phyloP scores from a whole-genome alignment of 1,140 invertebrate genomes.

The Calliphora vicina region DNA sequence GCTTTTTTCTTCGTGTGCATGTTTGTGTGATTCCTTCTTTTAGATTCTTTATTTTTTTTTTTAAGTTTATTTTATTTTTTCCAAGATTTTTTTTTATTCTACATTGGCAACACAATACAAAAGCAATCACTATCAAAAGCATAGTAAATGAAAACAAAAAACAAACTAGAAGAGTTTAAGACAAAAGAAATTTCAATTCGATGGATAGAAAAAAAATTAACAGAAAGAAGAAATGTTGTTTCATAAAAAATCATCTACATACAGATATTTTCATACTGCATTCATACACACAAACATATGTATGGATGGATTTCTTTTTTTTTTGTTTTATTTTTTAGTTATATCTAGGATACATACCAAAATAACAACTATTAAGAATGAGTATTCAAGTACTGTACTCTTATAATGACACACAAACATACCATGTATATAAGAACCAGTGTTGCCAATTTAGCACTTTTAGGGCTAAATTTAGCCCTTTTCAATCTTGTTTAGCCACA shows the following conservation, averaged over 20 bases:
- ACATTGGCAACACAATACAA: constrained; percentile 16
- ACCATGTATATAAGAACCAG: too few species aligned
- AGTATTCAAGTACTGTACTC: neutral
- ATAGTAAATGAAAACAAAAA: constrained; percentile 13
- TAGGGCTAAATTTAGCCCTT: too few species aligned
- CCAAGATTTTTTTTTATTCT: too few species aligned
- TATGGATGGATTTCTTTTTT: neutral
- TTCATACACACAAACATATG: neutral
- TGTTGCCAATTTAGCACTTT: too few species aligned
- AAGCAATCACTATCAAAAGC: constrained; percentile 13
- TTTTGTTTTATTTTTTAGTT: neutral
- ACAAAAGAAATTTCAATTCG: constrained; percentile 28
- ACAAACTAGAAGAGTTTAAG: constrained; percentile 18
- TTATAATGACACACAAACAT: too few species aligned
- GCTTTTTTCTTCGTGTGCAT: neutral
- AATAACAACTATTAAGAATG: neutral
- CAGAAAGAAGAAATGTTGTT: constrained; percentile 14
- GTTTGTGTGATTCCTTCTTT: neutral
- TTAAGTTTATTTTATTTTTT: neutral
- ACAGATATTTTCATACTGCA: neutral
- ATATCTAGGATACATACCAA: neutral
- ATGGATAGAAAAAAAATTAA: constrained; percentile 20
- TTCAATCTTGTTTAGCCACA: too few species aligned
- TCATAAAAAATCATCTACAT: neutral
- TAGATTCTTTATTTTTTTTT: neutral